Conservation (phyloP, 2,113 vertebrate genomes). For the Nestor notabilis region DNA sequence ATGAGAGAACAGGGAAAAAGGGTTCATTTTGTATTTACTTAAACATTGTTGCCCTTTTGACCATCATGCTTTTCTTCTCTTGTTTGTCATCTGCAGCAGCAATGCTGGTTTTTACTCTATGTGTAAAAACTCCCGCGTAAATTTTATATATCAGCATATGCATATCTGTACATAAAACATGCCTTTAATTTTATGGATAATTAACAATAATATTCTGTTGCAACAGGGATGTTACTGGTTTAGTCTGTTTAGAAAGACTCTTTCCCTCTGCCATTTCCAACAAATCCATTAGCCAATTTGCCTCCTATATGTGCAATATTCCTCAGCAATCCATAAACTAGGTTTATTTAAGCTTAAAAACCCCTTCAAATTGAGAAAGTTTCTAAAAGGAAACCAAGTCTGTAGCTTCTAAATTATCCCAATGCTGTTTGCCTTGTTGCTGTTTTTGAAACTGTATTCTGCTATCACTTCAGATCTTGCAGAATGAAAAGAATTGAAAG, state of each 20-base stretch:
- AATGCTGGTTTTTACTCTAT: neutral
- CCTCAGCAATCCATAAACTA: neutral
- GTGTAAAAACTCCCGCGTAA: neutral
- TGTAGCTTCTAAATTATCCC: neutral
- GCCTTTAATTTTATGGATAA: neutral
- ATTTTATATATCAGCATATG: neutral
- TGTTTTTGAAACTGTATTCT: neutral
- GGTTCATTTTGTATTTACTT: slow-evolving; percentile 26
- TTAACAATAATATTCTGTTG: neutral
- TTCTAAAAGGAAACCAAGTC: neutral
- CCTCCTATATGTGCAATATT: neutral
- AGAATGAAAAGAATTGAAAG: slow-evolving; percentile 57
- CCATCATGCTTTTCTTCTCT: slow-evolving; percentile 45
- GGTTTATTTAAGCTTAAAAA: neutral
- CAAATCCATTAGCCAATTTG: neutral
- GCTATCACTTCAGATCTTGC: neutral
- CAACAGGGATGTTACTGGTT: neutral
- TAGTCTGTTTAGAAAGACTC: neutral
- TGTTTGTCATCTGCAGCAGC: slow-evolving; percentile 17
- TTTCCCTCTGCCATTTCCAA: neutral
- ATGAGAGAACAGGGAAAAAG: slow-evolving; percentile 47
- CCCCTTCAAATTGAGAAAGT: neutral
- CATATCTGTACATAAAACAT: neutral
- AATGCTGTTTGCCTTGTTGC: neutral
- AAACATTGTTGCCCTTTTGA: slow-evolving; percentile 56